These are phyloP conservation scores for Phasia obesa DNA, from an alignment of 2,888 invertebrate genomes.

Conservation along the genomic window DNA sequence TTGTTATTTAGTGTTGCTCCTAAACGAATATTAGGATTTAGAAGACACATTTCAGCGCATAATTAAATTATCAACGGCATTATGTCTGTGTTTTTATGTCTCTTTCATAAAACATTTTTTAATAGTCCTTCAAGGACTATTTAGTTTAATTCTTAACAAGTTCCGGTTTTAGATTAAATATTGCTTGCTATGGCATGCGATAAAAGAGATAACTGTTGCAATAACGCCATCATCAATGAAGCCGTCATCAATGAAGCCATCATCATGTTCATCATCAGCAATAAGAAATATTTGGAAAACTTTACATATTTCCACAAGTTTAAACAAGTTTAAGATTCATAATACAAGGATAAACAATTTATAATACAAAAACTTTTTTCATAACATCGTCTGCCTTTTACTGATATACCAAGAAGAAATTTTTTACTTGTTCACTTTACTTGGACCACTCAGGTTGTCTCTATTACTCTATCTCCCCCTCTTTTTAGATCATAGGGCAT, in stretches of 20 bases:
- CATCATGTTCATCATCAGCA: constrained; percentile 6
- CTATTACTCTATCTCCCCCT: neutral
- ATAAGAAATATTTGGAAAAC: constrained; percentile 2
- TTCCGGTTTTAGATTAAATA: neutral
- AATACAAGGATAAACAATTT: constrained; percentile 27
- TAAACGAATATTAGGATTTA: neutral
- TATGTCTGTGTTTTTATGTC: no score
- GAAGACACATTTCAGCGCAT: neutral
- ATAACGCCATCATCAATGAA: neutral
- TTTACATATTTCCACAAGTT: constrained; percentile 26
- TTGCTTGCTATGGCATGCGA: neutral
- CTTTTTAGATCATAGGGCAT: neutral
- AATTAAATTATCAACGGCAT: neutral
- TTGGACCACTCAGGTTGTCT: neutral
- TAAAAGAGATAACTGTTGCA: neutral
- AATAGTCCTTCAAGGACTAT: no score
- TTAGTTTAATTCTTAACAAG: neutral
- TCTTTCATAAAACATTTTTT: neutral
- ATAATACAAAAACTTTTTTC: constrained; percentile 19
- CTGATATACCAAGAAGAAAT: neutral
- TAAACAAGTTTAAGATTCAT: constrained; percentile 10
- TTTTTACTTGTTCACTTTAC: constrained; percentile 4
- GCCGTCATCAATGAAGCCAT: no score
- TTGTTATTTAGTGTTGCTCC: neutral
- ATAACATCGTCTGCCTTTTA: neutral